Evolutionary conservation across 2,888 invertebrate genomes (phyloP).

Genomic region (Elysia crispata): DNA sequence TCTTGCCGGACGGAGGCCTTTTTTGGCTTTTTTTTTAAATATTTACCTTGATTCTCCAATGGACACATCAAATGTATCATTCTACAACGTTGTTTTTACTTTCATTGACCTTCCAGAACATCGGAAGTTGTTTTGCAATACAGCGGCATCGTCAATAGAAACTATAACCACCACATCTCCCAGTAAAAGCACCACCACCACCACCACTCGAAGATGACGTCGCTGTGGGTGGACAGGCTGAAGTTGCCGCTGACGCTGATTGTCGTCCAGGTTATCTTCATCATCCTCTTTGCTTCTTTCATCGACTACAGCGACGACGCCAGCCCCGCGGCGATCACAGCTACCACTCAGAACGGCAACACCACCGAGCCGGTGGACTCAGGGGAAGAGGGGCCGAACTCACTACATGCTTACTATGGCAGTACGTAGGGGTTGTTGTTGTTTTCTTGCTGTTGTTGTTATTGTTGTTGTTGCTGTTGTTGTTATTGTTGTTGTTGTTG

Average conservation of each 20-base stretch:
- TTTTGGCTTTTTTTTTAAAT: too few relatives aligned
- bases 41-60: too few relatives aligned
- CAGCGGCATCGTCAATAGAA: not conserved
- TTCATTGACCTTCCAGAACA: too few relatives aligned
- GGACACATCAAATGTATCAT: too few relatives aligned
- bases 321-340: constrained; percentile 3
- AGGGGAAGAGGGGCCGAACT: not conserved
- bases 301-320: constrained; percentile 62
- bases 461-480: too few relatives aligned
- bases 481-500: too few relatives aligned
- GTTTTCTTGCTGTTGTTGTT: too few relatives aligned
- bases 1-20: too few relatives aligned
- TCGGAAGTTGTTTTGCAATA: too few relatives aligned
- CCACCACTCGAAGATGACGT: constrained; percentile 31
- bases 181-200: not conserved
- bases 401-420: constrained; percentile 31
- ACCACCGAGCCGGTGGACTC: too few relatives aligned
- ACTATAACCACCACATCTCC: not conserved
- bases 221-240: constrained; percentile 42
- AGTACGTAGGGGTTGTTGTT: constrained; percentile 23
- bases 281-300: constrained; percentile 61
- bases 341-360: too few relatives aligned
- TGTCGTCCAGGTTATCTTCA: constrained; percentile 59
- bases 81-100: too few relatives aligned
- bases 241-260: constrained; percentile 52